Base-by-base conservation (phyloP, 2,888 invertebrate genomes). In the Aproaerema taeniolella region DNA sequence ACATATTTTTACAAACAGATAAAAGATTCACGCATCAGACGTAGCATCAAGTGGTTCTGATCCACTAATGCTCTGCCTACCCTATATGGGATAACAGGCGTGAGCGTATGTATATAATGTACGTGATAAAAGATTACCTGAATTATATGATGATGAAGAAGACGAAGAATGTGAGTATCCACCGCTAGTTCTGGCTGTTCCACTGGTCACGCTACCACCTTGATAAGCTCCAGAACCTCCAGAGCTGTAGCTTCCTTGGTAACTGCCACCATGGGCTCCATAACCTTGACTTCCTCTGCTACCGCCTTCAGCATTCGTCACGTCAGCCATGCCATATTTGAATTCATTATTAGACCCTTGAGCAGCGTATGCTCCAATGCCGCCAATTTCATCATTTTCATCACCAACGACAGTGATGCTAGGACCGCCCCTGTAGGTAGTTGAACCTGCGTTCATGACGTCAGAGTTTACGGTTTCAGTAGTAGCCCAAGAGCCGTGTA, bases 401-500 rank as follows among this genome's bases (percentile, higher is more conserved):
- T 78, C 82, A 20, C 77, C 81, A 1, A 82, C 78, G 0, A 77
- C 75, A 1, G 81, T 81, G 7, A 76, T 66, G 1, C 67, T 68
- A 9, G 73, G 61, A 3, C 68, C 61, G 13, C 69, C 72, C 30
- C 66, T 56, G 53, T 63, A 83, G 4, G 72, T 73, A 0, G 65
- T 60, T 3, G 87, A 85, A 12, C 75, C 78, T 11, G 81, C 80
- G 36, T 83, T 83, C 53, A 78, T 71, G 9, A 87, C 56, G 9
- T 86, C 79, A 20, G 77, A 59, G 49, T 87, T 87, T 2, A 87
- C 78, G 0, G 82, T 85, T 60, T 87, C 87, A 3, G 87, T 86
- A 0, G 87, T 87, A 1, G 76, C 77, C 78, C 76, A 85, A 31
- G 75, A 66, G 1, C 78, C 72, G 38, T 79, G 82, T 6, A 81